Evolutionary conservation across 2,797 vertebrate genomes (phyloP).

Genomic region (Dipus sagitta): DNA sequence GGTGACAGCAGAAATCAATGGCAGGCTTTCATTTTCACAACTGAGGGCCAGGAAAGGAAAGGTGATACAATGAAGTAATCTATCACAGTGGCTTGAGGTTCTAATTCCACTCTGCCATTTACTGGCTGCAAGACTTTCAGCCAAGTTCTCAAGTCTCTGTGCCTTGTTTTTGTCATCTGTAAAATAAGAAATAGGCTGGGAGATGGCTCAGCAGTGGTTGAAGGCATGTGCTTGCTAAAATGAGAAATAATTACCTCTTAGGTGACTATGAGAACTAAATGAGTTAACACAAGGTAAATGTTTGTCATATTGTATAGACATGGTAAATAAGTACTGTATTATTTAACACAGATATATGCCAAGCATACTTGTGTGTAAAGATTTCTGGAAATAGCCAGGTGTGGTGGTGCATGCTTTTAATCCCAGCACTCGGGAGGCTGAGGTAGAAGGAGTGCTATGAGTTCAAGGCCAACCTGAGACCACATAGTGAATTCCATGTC

Average conservation of each 20-base stretch:
- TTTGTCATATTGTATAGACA: not conserved
- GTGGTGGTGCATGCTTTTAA: too few relatives aligned
- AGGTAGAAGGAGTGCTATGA: too few relatives aligned
- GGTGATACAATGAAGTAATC: not conserved
- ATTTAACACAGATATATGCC: not conserved
- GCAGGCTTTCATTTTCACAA: slow-evolving; percentile 28
- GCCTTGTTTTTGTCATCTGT: slow-evolving; percentile 48
- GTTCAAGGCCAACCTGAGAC: too few relatives aligned
- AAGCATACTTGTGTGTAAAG: not conserved
- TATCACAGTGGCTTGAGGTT: not conserved
- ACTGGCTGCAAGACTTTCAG: not conserved
- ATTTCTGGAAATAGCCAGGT: slow-evolving; percentile 25
- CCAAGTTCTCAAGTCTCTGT: slow-evolving; percentile 18
- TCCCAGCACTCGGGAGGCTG: too few relatives aligned
- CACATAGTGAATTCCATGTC: too few relatives aligned
- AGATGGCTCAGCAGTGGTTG: too few relatives aligned
- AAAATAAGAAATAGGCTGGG: not conserved
- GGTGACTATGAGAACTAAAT: slow-evolving; percentile 26
- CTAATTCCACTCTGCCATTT: slow-evolving; percentile 6
- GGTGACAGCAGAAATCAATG: slow-evolving; percentile 4
- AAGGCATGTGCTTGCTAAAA: not conserved
- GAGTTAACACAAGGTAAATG: slow-evolving; percentile 46
- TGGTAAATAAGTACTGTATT: slow-evolving; percentile 36
- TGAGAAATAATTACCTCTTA: not conserved
- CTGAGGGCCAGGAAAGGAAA: not conserved